phyloP scores from a whole-genome alignment of 2,888 invertebrate genomes.

The Sinopyrophorus schimmeli region DNA sequence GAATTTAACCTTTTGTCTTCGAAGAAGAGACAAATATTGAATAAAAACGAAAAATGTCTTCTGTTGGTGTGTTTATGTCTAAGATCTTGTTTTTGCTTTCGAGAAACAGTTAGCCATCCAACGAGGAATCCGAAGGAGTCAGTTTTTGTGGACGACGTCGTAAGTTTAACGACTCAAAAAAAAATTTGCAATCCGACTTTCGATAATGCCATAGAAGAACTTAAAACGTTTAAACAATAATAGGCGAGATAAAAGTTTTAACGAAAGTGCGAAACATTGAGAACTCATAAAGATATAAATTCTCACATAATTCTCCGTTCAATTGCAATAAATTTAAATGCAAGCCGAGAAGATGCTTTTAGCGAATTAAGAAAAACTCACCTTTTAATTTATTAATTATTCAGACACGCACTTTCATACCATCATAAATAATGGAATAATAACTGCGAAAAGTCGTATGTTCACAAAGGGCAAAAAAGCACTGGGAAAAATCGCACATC shows the following conservation, averaged over 20 bases:
- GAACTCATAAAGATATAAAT: conserved; percentile 11
- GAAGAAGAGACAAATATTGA: not conserved
- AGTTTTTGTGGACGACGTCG: conserved; percentile 6
- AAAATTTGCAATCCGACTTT: no score
- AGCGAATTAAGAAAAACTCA: conserved; percentile 15
- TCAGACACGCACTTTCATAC: conserved; percentile 16
- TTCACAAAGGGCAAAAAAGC: no score
- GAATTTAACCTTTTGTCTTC: not conserved
- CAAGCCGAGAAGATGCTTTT: no score
- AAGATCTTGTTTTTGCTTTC: conserved; percentile 2
- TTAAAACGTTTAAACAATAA: no score
- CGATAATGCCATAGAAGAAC: no score
- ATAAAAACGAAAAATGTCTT: not conserved
- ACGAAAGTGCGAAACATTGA: conserved; percentile 20
- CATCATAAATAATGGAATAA: conserved; percentile 11
- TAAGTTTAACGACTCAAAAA: no score
- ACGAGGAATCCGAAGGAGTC: not conserved
- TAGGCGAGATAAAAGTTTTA: no score
- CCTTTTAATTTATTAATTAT: conserved; percentile 16
- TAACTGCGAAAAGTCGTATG: no score
- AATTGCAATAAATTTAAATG: conserved; percentile 12
- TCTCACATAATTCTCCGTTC: conserved; percentile 12
- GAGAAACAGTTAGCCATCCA: conserved; percentile 8
- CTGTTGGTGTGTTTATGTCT: conserved; percentile 2
- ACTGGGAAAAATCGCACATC: no score